A percentile compares a stretch with the other conserved stretches of the same genome.
Evolutionary conservation across 2,797 vertebrate species (phyloP).

Genomic region (Schizopygopsis pylzovi): DNA sequence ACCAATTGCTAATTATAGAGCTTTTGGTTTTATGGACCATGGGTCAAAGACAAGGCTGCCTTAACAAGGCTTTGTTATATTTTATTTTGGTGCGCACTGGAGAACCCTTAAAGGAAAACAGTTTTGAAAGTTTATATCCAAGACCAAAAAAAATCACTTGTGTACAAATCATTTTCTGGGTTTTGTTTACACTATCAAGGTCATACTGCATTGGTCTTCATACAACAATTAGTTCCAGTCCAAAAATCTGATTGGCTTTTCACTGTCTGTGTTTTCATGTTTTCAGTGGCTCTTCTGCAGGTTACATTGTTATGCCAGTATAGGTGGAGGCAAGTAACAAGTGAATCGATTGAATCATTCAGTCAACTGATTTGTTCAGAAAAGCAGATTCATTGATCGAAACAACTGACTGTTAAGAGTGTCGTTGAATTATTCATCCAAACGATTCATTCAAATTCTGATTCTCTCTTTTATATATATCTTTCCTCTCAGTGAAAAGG

Average conservation of each 20-base stretch:
- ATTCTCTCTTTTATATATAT: neutral
- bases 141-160: slow-evolving; percentile 2
- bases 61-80: slow-evolving; percentile 23
- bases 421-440: neutral
- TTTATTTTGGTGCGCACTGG: neutral
- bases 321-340: neutral
- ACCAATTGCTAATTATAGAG: slow-evolving; percentile 50
- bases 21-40: slow-evolving; percentile 46
- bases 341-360: neutral
- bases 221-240: neutral
- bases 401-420: neutral
- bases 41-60: slow-evolving; percentile 41
- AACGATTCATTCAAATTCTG: neutral
- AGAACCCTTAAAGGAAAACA: neutral
- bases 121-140: neutral
- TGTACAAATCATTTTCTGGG: slow-evolving; percentile 14
- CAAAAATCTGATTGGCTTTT: too few species aligned
- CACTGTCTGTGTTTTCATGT: neutral
- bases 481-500: neutral
- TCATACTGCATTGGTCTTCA: slow-evolving; percentile 12
- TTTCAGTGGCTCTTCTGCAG: neutral
- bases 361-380: neutral
- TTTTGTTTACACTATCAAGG: slow-evolving; percentile 31
- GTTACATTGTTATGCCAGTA: neutral
- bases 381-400: neutral